Evolutionary conservation across 2,888 invertebrate species (phyloP).

Genomic region (Rhingia campestris): DNA sequence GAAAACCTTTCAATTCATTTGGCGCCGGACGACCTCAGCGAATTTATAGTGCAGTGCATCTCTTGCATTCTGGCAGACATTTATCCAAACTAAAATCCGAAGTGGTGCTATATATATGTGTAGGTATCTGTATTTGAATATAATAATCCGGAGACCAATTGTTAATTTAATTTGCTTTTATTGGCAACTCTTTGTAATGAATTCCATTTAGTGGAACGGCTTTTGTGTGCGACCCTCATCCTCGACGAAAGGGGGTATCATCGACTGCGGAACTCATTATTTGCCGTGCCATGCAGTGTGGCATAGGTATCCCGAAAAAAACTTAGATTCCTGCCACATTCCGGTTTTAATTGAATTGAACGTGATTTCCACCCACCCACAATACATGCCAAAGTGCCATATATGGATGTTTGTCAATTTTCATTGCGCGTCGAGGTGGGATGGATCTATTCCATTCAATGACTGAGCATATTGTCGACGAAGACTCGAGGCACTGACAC

Average conservation of each 20-base stretch:
- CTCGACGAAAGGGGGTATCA: not conserved
- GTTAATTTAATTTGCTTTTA: slow-evolving; percentile 30
- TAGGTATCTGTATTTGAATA: too few relatives aligned
- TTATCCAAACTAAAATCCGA: slow-evolving; percentile 29
- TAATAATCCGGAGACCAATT: not conserved
- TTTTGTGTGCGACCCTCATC: not conserved
- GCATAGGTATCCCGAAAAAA: slow-evolving; percentile 3
- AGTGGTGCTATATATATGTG: not conserved
- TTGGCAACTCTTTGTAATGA: slow-evolving; percentile 15
- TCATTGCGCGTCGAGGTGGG: not conserved
- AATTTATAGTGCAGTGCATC: not conserved
- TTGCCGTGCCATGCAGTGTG: not conserved
- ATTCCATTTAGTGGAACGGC: slow-evolving; percentile 6
- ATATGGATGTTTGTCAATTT: not conserved
- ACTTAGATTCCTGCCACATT: slow-evolving; percentile 27
- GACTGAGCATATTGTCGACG: slow-evolving; percentile 17
- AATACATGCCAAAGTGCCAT: slow-evolving; percentile 24
- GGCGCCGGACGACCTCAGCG: slow-evolving; percentile 21
- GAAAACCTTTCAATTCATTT: slow-evolving; percentile 42
- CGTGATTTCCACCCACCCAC: slow-evolving; percentile 22
- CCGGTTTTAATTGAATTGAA: slow-evolving; percentile 46
- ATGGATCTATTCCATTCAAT: slow-evolving; percentile 36
- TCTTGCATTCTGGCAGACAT: not conserved
- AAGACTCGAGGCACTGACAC: slow-evolving; percentile 11
- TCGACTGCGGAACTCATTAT: not conserved